Evolutionary conservation across 2,113 vertebrate species (phyloP), one percentile per base, ranked within the genome.

Genomic region (Poecilia latipinna): DNA sequence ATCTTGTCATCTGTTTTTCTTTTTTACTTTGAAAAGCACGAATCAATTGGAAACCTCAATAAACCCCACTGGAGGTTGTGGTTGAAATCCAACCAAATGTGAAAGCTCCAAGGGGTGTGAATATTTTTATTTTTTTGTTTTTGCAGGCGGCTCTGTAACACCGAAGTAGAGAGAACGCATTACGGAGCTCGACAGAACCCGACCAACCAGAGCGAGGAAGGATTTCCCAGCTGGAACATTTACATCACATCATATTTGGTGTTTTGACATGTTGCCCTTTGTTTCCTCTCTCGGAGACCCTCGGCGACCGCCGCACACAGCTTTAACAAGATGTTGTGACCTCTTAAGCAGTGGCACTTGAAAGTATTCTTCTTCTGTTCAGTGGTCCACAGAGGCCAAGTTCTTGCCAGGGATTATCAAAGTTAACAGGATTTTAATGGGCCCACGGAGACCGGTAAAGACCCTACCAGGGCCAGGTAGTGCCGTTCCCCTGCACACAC

Each of bases 341-440:
- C 88, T 87, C 84, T 90, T 90, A 93, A 90, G 90, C 87, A 89
- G 91, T 85, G 86, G 88, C 84, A 84, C 85, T 90, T 87, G 82
- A 93, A 90, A 91, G 80, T 88, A 89, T 90, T 88, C 85, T 83
- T 91, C 86, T 86, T 77, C 77, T 76, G 79, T 83, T 90, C 89
- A 89, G 74, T 86, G 89, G 86, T 82, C 88, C 90, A 61, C 84
- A 74, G 90, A 90, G 85, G 83, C 83, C 87, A 83, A 71, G 82
- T 85, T 90, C 83, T 92, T 90, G 88, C 86, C 86, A 84, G 85
- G 82, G 88, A 91, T 91, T 91, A 92, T 93, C 91, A 94, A 89
- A 93, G 90, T 92, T 91, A 95, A 93, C 92, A 90, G 86, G 88
- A 87, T 90, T 93, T 93, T 94, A 94, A 94, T 92, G 74, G 91